Conservation (phyloP, 2,888 invertebrate genomes). For the Sturmia bella region DNA sequence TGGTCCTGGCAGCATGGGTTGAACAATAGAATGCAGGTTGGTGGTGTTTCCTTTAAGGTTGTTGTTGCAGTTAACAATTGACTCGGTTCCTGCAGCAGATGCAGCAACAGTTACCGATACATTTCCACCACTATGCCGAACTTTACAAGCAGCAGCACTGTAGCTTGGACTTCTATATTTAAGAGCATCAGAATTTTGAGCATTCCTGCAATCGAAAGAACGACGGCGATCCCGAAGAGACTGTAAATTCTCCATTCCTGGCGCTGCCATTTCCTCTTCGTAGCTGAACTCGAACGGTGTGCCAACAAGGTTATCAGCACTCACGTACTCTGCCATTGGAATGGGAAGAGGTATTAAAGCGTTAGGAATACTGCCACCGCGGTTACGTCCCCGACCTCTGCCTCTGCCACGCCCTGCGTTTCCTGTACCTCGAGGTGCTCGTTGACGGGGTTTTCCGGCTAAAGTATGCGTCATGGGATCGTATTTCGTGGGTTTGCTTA, state of each 20-base stretch:
- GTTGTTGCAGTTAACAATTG: conserved; percentile 71
- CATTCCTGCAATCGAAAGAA: conserved; percentile 86
- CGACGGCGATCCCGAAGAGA: conserved; percentile 91
- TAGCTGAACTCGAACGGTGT: conserved; percentile 94
- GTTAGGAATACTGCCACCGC: conserved; percentile 78
- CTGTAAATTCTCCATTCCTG: conserved; percentile 89
- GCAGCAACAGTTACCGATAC: conserved; percentile 63
- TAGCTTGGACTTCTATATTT: conserved; percentile 77
- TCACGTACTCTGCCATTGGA: conserved; percentile 81
- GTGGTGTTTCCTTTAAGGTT: conserved; percentile 66
- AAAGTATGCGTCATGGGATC: conserved; percentile 78
- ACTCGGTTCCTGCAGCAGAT: conserved; percentile 49
- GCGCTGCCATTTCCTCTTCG: conserved; percentile 91
- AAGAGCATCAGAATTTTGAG: conserved; percentile 60
- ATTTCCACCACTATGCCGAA: conserved; percentile 73
- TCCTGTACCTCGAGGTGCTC: conserved; percentile 79
- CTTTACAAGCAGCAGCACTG: conserved; percentile 73
- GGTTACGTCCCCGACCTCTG: conserved; percentile 82
- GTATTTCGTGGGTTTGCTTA: conserved; percentile 74
- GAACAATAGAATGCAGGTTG: conserved; percentile 84
- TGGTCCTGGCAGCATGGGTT: conserved; percentile 91
- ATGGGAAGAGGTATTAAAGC: conserved; percentile 76
- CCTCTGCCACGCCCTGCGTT: conserved; percentile 77
- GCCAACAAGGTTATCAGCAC: conserved; percentile 89
- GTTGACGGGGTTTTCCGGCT: conserved; percentile 79